Evolutionary conservation across 2,888 invertebrate species (phyloP).

Genomic region (Coleophora deauratella): DNA sequence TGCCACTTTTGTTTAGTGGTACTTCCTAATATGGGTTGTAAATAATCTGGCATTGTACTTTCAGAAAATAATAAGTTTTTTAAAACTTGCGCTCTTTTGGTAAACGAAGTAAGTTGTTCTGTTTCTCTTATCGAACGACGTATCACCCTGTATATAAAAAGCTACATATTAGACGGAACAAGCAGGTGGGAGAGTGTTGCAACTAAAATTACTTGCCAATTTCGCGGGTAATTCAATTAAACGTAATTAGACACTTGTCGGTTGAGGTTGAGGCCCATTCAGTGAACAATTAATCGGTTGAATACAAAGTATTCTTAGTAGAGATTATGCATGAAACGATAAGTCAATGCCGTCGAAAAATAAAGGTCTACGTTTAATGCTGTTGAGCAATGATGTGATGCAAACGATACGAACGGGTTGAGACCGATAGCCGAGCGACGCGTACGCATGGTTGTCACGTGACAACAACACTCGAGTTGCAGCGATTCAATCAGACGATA

Average conservation of each 20-base stretch:
- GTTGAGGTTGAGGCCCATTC: constrained; percentile 6
- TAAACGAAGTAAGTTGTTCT: no score
- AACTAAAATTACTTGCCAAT: constrained; percentile 15
- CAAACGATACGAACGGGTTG: constrained; percentile 23
- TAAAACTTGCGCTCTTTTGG: no score
- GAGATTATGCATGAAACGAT: constrained; percentile 11
- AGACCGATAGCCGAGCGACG: constrained; percentile 24
- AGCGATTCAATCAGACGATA: no score
- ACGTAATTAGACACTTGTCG: constrained; percentile 22
- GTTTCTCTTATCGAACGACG: no score
- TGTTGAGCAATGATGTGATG: constrained; percentile 30
- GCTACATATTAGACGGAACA: no score
- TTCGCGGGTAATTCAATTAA: constrained; percentile 21
- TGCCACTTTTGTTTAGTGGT: no score
- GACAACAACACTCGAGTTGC: background rate
- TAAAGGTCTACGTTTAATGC: constrained; percentile 23
- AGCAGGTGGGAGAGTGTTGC: constrained; percentile 13
- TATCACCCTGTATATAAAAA: no score
- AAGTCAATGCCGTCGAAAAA: constrained; percentile 22
- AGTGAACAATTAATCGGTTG: background rate
- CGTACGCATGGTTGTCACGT: constrained; percentile 3
- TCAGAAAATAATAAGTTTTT: no score
- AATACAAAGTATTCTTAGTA: background rate
- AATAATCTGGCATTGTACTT: no score
- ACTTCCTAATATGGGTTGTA: no score